These are phyloP conservation scores for Cottoperca gobio DNA, from an alignment of 2,797 vertebrate species.

Conservation along the genomic window DNA sequence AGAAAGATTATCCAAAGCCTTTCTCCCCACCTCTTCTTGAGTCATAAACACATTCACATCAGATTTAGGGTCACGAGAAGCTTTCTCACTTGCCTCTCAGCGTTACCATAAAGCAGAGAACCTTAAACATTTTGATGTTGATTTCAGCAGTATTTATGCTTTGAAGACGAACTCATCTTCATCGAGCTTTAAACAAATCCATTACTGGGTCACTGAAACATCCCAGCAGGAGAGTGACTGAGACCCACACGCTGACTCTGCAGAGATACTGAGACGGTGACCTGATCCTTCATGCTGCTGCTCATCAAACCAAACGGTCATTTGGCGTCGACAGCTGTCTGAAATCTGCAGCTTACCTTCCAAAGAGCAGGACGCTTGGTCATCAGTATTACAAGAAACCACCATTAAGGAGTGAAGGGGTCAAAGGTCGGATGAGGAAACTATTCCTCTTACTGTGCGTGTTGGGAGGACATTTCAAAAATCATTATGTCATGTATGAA, in stretches of 20 bases:
- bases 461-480: background rate
- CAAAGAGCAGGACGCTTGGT: too few species aligned
- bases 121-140: rapidly evolving
- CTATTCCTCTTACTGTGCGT: background rate
- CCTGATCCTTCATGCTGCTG: background rate
- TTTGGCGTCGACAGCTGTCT: background rate
- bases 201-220: background rate
- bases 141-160: background rate
- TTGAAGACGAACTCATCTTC: too few species aligned
- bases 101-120: too few species aligned
- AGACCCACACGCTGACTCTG: background rate
- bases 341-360: background rate
- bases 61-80: too few species aligned
- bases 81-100: too few species aligned
- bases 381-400: background rate
- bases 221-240: too few species aligned
- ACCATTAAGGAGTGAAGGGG: background rate
- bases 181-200: too few species aligned
- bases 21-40: too few species aligned
- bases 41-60: too few species aligned
- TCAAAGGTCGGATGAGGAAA: background rate
- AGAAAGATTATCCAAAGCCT: too few species aligned
- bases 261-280: background rate
- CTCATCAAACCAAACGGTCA: background rate
- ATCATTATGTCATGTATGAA: background rate